Evolutionary conservation across 2,113 vertebrate genomes (phyloP).

Genomic region (Larimichthys polyactis): DNA sequence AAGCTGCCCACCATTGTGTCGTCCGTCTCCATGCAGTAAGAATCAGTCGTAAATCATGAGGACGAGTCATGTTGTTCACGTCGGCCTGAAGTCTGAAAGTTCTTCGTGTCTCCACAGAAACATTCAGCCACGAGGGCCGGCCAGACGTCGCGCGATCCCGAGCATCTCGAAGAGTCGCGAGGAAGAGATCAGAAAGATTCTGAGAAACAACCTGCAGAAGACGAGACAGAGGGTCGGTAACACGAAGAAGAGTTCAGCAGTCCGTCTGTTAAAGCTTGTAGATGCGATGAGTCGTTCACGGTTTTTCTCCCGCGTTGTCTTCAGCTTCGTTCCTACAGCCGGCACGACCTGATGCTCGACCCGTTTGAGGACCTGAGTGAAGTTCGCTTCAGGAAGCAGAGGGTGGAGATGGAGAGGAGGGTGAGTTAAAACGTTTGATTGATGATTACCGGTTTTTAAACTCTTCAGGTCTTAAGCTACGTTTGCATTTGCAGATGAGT

Average conservation of each 20-base stretch:
- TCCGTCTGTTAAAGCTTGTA: neutral
- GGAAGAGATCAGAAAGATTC: conserved; percentile 92
- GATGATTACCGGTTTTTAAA: neutral
- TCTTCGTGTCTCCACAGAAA: conserved; percentile 78
- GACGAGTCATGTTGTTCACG: neutral
- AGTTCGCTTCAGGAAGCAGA: conserved; percentile 89
- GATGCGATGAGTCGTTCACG: neutral
- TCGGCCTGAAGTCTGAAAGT: no score
- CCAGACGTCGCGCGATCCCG: conserved; percentile 79
- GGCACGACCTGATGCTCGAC: conserved; percentile 91
- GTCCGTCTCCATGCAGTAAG: conserved; percentile 91
- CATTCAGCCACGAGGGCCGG: conserved; percentile 77
- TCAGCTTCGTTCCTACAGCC: conserved; percentile 94
- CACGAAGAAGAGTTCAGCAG: neutral
- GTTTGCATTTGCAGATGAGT: conserved; percentile 80
- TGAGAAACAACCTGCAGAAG: conserved; percentile 92
- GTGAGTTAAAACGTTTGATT: conserved; percentile 58
- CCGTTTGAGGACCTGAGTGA: conserved; percentile 93
- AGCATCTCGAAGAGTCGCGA: conserved; percentile 92
- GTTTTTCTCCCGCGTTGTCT: neutral
- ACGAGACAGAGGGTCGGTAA: conserved; percentile 89
- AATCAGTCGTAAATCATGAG: rapidly evolving
- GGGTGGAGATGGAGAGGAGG: conserved; percentile 88
- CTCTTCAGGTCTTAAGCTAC: neutral
- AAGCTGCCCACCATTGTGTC: conserved; percentile 84